phyloP scores from a whole-genome alignment of 2,113 vertebrate genomes.

The Cebus imitator region DNA sequence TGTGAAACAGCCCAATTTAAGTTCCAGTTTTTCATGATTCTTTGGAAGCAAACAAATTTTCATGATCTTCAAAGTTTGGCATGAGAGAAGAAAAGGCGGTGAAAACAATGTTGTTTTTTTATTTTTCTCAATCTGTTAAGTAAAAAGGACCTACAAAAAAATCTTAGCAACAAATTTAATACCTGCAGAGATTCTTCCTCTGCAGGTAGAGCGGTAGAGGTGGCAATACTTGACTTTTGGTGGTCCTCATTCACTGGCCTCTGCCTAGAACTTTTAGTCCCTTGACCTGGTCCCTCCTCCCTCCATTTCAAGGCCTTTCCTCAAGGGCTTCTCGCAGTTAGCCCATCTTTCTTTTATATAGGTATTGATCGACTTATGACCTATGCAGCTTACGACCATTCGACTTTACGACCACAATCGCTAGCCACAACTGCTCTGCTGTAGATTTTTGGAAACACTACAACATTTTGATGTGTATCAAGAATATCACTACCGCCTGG shows the following conservation, averaged over 20 bases:
- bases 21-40: neutral
- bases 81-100: neutral
- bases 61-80: neutral
- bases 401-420: too few relatives aligned
- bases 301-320: neutral
- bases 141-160: neutral
- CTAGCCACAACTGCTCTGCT: too few relatives aligned
- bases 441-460: too few relatives aligned
- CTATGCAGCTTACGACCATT: too few relatives aligned
- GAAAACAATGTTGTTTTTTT: neutral
- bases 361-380: too few relatives aligned
- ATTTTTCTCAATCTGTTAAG: neutral
- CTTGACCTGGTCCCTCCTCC: neutral
- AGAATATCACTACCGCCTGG: too few relatives aligned
- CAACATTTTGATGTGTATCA: too few relatives aligned
- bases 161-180: neutral
- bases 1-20: neutral
- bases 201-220: neutral
- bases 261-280: neutral
- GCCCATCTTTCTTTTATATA: neutral
- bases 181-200: neutral
- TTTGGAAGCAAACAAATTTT: conserved; percentile 2
- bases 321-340: neutral
- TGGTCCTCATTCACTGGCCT: neutral
- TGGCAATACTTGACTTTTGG: neutral